Percentiles rank a stretch among this genome's conserved stretches.
Evolutionary conservation across 2,113 vertebrate species (phyloP).

Genomic region (Cromileptes altivelis): DNA sequence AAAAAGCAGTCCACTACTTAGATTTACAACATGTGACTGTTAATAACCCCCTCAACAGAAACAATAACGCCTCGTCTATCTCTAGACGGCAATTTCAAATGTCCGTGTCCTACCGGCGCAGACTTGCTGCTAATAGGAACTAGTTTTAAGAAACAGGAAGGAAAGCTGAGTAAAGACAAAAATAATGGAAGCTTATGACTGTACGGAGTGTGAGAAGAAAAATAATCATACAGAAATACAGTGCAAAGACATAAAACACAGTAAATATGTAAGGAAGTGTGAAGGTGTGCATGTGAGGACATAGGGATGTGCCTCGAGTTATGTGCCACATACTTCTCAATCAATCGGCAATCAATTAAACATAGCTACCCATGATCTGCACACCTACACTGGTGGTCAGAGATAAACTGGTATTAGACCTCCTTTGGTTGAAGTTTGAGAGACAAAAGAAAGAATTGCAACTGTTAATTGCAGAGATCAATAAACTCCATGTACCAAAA

Average conservation of each 20-base stretch:
- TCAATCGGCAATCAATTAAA: constrained; percentile 3
- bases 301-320: neutral
- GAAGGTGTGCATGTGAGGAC: constrained; percentile 1
- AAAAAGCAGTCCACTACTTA: constrained; percentile 52
- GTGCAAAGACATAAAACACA: constrained; percentile 42
- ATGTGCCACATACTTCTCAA: constrained; percentile 15
- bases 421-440: neutral
- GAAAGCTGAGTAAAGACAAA: constrained; percentile 7
- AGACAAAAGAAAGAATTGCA: neutral
- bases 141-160: constrained; percentile 23
- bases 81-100: constrained; percentile 24
- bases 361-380: constrained; percentile 16
- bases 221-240: constrained; percentile 29
- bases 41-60: neutral
- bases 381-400: constrained; percentile 2
- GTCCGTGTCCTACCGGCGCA: constrained; percentile 6
- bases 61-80: constrained; percentile 6
- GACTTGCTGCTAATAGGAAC: constrained; percentile 20
- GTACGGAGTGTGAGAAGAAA: constrained; percentile 42
- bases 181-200: neutral
- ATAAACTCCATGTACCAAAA: constrained; percentile 17
- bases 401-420: neutral
- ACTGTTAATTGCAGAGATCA: neutral
- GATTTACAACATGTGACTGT: constrained; percentile 39
- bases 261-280: constrained; percentile 1